Evolutionary conservation across 2,113 vertebrate genomes (phyloP).

Genomic region (Crotalus horridus): DNA sequence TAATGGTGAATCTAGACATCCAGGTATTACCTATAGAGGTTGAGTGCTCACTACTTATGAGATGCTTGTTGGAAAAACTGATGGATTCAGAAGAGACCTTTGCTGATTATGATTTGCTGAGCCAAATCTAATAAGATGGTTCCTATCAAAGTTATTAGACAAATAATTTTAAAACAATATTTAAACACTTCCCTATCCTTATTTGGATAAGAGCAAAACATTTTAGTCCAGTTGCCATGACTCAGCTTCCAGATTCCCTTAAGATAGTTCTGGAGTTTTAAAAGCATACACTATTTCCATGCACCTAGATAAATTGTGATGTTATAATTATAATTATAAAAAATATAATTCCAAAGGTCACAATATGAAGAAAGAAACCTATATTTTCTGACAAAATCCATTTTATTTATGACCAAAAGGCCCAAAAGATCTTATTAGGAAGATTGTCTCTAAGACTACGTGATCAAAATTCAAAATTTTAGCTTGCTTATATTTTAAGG

Average conservation of each 20-base stretch:
- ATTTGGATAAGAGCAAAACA: neutral
- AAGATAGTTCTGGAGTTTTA: neutral
- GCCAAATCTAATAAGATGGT: neutral
- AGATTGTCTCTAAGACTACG: neutral
- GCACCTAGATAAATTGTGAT: neutral
- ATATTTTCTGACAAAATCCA: neutral
- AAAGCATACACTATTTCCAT: neutral
- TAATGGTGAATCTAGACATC: neutral
- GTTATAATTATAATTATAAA: neutral
- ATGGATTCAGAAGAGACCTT: neutral
- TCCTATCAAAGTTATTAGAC: neutral
- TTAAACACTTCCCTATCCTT: neutral
- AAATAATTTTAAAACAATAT: neutral
- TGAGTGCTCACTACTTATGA: neutral
- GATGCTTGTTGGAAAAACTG: neutral
- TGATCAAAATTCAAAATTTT: neutral
- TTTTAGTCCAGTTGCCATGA: neutral
- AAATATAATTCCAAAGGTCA: neutral
- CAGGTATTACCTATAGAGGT: neutral
- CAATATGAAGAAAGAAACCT: neutral
- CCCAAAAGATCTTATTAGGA: neutral
- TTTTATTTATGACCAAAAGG: neutral
- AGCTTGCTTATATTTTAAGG: neutral
- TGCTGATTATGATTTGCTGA: neutral
- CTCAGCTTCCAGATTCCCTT: neutral